Conservation (phyloP, 2,888 invertebrate species). For the Oligia fasciuncula region DNA sequence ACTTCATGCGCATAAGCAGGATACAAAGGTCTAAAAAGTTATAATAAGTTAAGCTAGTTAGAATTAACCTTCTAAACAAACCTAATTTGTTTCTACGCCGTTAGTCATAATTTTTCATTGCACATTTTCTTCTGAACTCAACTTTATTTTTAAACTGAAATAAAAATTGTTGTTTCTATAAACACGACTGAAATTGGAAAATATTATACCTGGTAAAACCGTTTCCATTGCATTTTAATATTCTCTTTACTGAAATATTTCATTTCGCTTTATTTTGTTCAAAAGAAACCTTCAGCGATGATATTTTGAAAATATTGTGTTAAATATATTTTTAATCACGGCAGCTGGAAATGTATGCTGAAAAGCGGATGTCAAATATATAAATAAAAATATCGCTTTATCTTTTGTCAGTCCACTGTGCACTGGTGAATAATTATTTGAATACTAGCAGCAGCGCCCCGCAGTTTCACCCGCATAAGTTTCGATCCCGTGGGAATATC, state of each 20-base stretch:
- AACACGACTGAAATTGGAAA: slow-evolving; percentile 23
- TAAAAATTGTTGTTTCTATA: not conserved
- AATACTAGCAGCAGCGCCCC: too few relatives aligned
- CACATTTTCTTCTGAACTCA: not conserved
- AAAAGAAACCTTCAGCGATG: not conserved
- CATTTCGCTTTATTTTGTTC: slow-evolving; percentile 1
- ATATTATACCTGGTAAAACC: slow-evolving; percentile 25
- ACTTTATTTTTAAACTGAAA: slow-evolving; percentile 3
- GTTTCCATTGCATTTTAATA: slow-evolving; percentile 10
- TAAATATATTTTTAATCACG: not conserved
- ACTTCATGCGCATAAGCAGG: too few relatives aligned
- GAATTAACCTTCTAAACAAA: not conserved
- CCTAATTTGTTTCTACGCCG: not conserved
- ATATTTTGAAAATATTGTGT: slow-evolving; percentile 2
- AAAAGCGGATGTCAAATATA: not conserved
- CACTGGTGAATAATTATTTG: too few relatives aligned
- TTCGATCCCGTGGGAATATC: too few relatives aligned
- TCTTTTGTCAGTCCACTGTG: not conserved
- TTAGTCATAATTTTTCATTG: not conserved
- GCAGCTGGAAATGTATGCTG: not conserved
- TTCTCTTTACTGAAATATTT: slow-evolving; percentile 26
- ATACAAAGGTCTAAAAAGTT: too few relatives aligned
- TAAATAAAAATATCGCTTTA: not conserved
- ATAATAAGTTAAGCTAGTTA: too few relatives aligned
- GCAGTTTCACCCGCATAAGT: too few relatives aligned